Percentiles rank a stretch among this genome's conserved stretches.
phyloP scores from a whole-genome alignment of 2,888 invertebrate species.

The Limnephilus lunatus region DNA sequence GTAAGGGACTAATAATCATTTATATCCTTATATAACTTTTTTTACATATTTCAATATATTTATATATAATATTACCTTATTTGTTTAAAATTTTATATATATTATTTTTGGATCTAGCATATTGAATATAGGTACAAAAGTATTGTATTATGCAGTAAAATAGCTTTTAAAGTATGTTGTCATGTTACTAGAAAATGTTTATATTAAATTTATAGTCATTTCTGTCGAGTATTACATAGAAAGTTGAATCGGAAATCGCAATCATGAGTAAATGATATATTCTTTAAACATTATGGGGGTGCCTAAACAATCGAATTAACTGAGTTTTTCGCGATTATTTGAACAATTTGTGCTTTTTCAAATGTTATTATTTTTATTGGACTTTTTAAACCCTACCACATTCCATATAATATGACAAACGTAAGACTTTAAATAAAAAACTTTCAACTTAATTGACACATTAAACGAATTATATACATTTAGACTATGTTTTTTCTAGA shows the following conservation, averaged over 20 bases:
- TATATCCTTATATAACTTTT: conserved; percentile 60
- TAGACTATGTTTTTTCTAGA: not conserved
- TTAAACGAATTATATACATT: not conserved
- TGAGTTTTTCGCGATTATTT: not conserved
- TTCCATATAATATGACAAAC: not conserved
- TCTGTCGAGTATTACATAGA: conserved; percentile 29
- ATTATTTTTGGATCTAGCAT: conserved; percentile 37
- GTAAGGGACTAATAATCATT: conserved; percentile 70
- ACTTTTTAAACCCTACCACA: conserved; percentile 2
- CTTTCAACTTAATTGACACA: not conserved
- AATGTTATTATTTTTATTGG: not conserved
- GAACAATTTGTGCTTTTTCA: not conserved
- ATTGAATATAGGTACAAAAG: conserved; percentile 44
- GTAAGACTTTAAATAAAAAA: not conserved
- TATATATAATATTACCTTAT: conserved; percentile 69
- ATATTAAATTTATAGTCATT: conserved; percentile 20
- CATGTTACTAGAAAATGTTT: conserved; percentile 40
- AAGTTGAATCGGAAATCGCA: conserved; percentile 44
- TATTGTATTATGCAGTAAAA: conserved; percentile 44
- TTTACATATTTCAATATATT: conserved; percentile 68
- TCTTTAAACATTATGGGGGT: not conserved
- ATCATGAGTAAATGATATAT: conserved; percentile 4
- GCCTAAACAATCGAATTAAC: not conserved
- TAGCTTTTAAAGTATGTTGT: conserved; percentile 48
- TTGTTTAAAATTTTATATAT: conserved; percentile 69